Evolutionary conservation across 1,140 invertebrate genomes (phyloP), one percentile per base, ranked within the genome.

Genomic region (Drosophila oshimai): DNA sequence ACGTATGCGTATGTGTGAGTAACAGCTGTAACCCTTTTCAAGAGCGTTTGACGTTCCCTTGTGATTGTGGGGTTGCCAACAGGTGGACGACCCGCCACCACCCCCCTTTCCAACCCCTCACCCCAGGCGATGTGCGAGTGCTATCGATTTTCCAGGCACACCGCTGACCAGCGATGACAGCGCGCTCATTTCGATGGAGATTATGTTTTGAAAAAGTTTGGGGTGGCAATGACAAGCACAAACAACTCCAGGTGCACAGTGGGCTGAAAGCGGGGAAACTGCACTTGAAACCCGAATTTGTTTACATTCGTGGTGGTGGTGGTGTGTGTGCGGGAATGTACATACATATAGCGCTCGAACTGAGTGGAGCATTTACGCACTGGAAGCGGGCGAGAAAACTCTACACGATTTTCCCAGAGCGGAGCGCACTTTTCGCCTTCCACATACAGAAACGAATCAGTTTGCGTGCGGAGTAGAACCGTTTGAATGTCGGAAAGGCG

Each of bases 401-500:
- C 84, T 88, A 88, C 84, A 88, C 74, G 44, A 60, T 46, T 70
- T 83, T 78, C 65, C 64, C 70, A 67, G 77, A 67, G 49, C 60
- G 84, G 62, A 87, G 68, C 72, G 75, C 44, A 64, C 58, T 71
- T 86, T 88, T 77, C 79, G 74, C 65, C 74, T 89, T 83, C 81
- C 81, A 89, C 78, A 89, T 88, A 89, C 87, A 89, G 87, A 87
- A 87, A 89, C 84, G 78, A 72, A 84, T 83, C 71, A 89, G 87
- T 89, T 89, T 69, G 81, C 69, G 74, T 79, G 74, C 74, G 88
- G 81, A 89, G 71, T 87, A 67, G 83, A 77, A 87, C 75, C 68
- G 81, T 74, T 64, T 74, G 81, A 77, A 49, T 77, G 78, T 83
- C 71, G 79, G 44, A 50, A 68, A 70, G 60, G 71, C 45, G 49